These are phyloP conservation scores for Formica aserva DNA, from an alignment of 2,888 invertebrate species.

Conservation along the genomic window DNA sequence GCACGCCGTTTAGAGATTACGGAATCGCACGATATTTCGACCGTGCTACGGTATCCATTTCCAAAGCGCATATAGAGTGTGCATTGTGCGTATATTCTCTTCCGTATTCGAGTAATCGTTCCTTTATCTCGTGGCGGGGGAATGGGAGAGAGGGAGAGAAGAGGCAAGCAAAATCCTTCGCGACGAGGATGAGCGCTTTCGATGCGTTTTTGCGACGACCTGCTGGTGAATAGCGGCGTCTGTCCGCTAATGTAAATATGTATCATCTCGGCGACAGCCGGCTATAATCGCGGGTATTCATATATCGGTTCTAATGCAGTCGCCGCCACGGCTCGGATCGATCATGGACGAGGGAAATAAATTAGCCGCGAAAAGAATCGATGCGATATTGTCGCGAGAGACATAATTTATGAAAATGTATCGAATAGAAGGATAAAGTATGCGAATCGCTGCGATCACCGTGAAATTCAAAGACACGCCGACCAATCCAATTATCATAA, in stretches of 20 bases:
- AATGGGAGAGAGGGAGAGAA: neutral
- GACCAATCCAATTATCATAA: constrained; percentile 44
- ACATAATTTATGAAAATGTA: constrained; percentile 24
- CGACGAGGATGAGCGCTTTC: constrained; percentile 3
- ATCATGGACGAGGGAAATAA: constrained; percentile 13
- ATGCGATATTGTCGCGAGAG: neutral
- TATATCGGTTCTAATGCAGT: neutral
- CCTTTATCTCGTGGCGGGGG: neutral
- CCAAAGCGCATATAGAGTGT: neutral
- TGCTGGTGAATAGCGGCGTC: constrained; percentile 18
- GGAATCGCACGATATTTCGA: constrained; percentile 18
- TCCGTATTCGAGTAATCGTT: constrained; percentile 17
- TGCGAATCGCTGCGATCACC: constrained; percentile 4
- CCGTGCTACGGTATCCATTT: neutral
- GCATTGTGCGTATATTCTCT: constrained; percentile 10
- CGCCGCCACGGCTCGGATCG: neutral
- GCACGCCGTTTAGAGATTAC: constrained; percentile 42
- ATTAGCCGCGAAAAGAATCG: constrained; percentile 14
- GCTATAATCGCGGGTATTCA: neutral
- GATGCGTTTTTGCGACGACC: constrained; percentile 13
- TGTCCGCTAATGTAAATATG: constrained; percentile 26
- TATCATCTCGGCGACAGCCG: neutral
- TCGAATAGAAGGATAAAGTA: neutral
- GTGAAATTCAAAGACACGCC: constrained; percentile 43
- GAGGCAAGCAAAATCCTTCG: neutral